These are phyloP conservation scores for Euplagia quadripunctaria DNA, from an alignment of 2,888 invertebrate species.

Conservation along the genomic window DNA sequence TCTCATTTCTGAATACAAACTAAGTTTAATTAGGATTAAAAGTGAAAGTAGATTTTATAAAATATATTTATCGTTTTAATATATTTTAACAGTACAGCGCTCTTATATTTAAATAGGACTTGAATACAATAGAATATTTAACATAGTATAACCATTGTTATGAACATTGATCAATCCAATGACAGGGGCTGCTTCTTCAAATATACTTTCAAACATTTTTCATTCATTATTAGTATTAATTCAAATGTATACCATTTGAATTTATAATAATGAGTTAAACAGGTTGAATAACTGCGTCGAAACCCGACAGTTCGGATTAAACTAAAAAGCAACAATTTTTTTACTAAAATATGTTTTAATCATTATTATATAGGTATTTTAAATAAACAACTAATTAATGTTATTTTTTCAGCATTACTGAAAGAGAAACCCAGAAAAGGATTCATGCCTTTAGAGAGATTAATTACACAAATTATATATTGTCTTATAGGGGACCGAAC, in stretches of 20 bases:
- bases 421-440: too few relatives aligned
- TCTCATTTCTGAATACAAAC: not conserved
- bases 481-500: too few relatives aligned
- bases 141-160: constrained; percentile 10
- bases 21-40: constrained; percentile 6
- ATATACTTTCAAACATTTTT: not conserved
- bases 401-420: not conserved
- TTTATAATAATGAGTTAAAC: constrained; percentile 1
- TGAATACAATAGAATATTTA: constrained; percentile 44
- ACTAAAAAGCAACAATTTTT: not conserved
- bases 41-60: constrained; percentile 18
- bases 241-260: constrained; percentile 3
- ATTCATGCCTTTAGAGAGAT: too few relatives aligned
- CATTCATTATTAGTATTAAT: not conserved
- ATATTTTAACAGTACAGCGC: constrained; percentile 29
- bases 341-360: not conserved
- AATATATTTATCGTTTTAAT: constrained; percentile 27
- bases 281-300: not conserved
- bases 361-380: not conserved
- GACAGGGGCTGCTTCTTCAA: not conserved
- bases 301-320: not conserved
- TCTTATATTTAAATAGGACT: constrained; percentile 29
- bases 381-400: not conserved
- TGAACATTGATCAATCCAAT: constrained; percentile 6
- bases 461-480: too few relatives aligned